phyloP scores from a whole-genome alignment of 1,140 invertebrate genomes.

The Pseudomyrmex dendroicus region DNA sequence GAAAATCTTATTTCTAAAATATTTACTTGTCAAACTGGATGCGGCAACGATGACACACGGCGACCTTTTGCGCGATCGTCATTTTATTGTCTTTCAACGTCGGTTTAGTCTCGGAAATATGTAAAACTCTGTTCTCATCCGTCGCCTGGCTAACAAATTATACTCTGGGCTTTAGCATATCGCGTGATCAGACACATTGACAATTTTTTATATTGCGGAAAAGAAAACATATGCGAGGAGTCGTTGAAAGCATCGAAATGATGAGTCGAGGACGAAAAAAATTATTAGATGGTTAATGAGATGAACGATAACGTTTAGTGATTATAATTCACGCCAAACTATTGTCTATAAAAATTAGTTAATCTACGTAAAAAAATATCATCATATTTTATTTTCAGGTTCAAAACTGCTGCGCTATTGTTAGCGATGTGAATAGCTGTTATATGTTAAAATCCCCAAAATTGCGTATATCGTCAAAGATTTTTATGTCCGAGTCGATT shows the following conservation, averaged over 20 bases:
- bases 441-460: background rate
- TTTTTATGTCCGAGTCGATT: background rate
- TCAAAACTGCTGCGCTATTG: background rate
- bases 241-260: no score
- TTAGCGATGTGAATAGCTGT: slow-evolving; percentile 26
- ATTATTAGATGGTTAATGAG: background rate
- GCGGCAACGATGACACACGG: slow-evolving; percentile 75
- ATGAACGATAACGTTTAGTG: background rate
- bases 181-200: background rate
- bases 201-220: background rate
- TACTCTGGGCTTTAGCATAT: slow-evolving; percentile 60
- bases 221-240: background rate
- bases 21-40: slow-evolving; percentile 76
- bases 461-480: background rate
- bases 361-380: background rate
- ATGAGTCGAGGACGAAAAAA: no score
- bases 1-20: slow-evolving; percentile 63
- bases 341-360: no score
- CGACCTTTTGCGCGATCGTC: slow-evolving; percentile 60
- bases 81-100: slow-evolving; percentile 47
- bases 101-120: slow-evolving; percentile 18
- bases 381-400: background rate
- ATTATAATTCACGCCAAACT: no score
- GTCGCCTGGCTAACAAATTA: slow-evolving; percentile 75
- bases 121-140: slow-evolving; percentile 46